Base-by-base conservation (phyloP, 2,113 vertebrate species). In the Litocranius walleri region DNA sequence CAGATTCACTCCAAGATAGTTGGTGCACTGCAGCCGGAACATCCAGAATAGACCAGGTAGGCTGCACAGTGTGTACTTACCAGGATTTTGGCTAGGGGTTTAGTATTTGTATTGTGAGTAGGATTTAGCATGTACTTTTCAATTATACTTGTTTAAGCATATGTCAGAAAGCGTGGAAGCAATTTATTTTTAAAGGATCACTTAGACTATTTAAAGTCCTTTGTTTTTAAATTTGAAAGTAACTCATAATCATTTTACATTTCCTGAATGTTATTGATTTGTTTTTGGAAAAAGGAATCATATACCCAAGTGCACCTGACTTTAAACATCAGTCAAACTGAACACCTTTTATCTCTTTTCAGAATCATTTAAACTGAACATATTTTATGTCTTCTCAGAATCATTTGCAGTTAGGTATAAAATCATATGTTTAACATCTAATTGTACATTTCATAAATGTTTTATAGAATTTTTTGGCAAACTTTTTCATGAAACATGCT, bases 1-100 rank as follows among this genome's bases (percentile, higher is more conserved):
- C 98, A 98, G 98, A 98, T 95, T 98, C 98, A 90, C 98, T 98
- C 98, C 98, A 98, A 98, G 98, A 98, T 97, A 78, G 90, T 91
- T 98, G 93, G 86, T 97, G 54, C 83, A 98, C 94, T 96, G 95
- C 40, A 9, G 81, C 93, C 84, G 83, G 97, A n/a, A 90, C 54
- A 92, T 98, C 86, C 84, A 96, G 96, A 97, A 97, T 97, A 96
- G 97, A 97, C 92, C 95, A 98, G 98, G 98, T 92, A 95, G 98
- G 95, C 98, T 97, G 96, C 97, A 97, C 96, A 88, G 98, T 87
- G 98, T 97, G 7, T 91, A 25, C 94, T 67, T 48, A 36, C 33
- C 90, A 98, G 95, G 92, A 94, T 40, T 43, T 84, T n/a, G 50
- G 86, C 86, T 97, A 97, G 98, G 98, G 98, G 97, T 94, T 74